Evolutionary conservation across 1,140 invertebrate species (phyloP), one percentile per base, ranked within the genome.

Genomic region (Euglossa dilemma): DNA sequence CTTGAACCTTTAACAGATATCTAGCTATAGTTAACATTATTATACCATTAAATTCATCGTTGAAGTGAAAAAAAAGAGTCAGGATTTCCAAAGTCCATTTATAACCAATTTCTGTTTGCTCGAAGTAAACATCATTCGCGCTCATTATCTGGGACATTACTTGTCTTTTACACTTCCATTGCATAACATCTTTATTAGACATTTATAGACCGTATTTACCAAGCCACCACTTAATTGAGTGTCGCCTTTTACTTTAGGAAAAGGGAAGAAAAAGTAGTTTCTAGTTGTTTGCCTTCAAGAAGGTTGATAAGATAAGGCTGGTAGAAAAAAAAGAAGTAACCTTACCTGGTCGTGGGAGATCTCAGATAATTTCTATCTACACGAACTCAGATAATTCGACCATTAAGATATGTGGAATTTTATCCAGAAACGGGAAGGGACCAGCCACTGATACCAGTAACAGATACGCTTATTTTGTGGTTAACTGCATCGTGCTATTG

Each of bases 241-340:
- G 18, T 43, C 9, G 47, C 23, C 14, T 11, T 9, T 23, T 11
- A 8, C 7, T 69, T 47, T 18, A 1, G 23, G 18, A 25, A 50
- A 47, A 47, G 57, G 16, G 18, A 14, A 14, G 18, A 50, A 23
- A 36, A 47, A 56, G 25, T 54, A 47, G 4, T 25, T 67, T 67
- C 50, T 9, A 4, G 4, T 6, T 25, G 0, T 54, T 14, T 23
- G 16, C 12, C 47, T 56, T 36, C 4, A 7, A 9, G 5, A 56
- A 6, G 11, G 16, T 67, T 28, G 50, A 78, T 69, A 78, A 78
- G 63, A 78, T 78, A 78, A 69, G 36, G 8, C 23, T n/a, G 18
- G 0, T 67, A 16, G 20, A 66, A 23, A 28, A 52, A 28, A 25
- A 47, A 25, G 45, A 52, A 11, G 14, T 57, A 43, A 50, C 2